Evolutionary conservation across 1,140 invertebrate genomes (phyloP).

Genomic region (Sycophaga agraensis): DNA sequence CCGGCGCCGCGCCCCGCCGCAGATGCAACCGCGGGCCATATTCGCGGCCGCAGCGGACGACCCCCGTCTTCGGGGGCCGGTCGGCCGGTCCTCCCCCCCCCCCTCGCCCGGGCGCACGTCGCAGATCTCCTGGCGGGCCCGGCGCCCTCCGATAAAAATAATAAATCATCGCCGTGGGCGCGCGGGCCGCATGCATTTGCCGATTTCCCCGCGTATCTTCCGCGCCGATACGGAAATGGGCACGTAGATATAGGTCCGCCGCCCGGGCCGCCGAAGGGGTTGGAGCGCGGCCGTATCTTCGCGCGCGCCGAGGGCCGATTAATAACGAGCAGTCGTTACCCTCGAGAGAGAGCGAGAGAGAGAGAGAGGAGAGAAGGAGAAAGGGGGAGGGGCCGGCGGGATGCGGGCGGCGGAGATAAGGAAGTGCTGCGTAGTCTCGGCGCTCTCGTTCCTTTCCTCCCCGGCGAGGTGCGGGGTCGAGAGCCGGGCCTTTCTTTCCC

Average conservation of each 20-base stretch:
- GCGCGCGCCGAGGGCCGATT: conserved; percentile 16
- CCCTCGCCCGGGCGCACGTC: background rate
- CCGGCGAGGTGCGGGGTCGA: background rate
- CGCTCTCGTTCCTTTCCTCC: conserved; percentile 5
- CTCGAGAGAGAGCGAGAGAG: too few species aligned
- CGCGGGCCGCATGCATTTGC: conserved; percentile 38
- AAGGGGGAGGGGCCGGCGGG: background rate
- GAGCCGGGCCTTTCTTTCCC: background rate
- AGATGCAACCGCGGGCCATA: too few species aligned
- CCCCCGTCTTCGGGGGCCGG: too few species aligned
- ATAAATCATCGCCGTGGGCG: conserved; percentile 47
- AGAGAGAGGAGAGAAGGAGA: conserved; percentile 7
- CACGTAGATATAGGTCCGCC: conserved; percentile 36
- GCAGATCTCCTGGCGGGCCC: background rate
- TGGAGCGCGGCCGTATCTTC: conserved; percentile 18
- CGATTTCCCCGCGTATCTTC: conserved; percentile 48
- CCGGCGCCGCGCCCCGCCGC: too few species aligned
- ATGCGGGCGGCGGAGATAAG: conserved; percentile 8
- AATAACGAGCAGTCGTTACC: conserved; percentile 33
- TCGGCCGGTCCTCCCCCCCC: background rate
- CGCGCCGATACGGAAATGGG: conserved; percentile 50
- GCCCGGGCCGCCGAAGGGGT: conserved; percentile 18
- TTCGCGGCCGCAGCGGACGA: too few species aligned
- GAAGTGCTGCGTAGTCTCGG: conserved; percentile 8
- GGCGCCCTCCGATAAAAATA: conserved; percentile 52